Evolutionary conservation across 1,140 invertebrate species (phyloP).

Genomic region (Hylaeus anthracinus): DNA sequence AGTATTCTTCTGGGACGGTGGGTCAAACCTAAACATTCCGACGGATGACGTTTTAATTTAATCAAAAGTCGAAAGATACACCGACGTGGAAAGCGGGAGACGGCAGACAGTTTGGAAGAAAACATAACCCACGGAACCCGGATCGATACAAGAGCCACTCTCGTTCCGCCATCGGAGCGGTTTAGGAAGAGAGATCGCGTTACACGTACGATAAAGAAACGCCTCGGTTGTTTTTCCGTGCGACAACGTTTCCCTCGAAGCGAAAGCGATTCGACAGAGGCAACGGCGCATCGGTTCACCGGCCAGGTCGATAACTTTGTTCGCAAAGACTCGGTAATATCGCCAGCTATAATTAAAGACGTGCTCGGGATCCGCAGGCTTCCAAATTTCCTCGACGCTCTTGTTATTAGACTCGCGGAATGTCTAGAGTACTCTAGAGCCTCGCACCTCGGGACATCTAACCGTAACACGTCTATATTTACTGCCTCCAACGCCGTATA

Average conservation of each 20-base stretch:
- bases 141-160: conserved; percentile 51
- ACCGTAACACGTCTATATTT: too few species aligned
- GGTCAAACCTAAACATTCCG: conserved; percentile 78
- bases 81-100: neutral
- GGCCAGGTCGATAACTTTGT: neutral
- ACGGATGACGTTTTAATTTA: neutral
- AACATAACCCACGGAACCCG: neutral
- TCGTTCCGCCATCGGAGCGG: conserved; percentile 4
- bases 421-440: too few species aligned
- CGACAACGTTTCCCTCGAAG: neutral
- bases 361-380: neutral
- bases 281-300: neutral
- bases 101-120: neutral
- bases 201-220: neutral
- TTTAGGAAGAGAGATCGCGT: conserved; percentile 28
- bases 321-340: neutral
- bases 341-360: neutral
- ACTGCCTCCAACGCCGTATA: too few species aligned
- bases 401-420: too few species aligned
- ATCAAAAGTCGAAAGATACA: neutral
- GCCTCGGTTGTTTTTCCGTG: conserved; percentile 31
- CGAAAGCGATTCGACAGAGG: neutral
- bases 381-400: too few species aligned
- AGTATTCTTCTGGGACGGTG: conserved; percentile 87
- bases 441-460: too few species aligned